Evolutionary conservation across 2,113 vertebrate species (phyloP).

Genomic region (Copsychus sechellarum): DNA sequence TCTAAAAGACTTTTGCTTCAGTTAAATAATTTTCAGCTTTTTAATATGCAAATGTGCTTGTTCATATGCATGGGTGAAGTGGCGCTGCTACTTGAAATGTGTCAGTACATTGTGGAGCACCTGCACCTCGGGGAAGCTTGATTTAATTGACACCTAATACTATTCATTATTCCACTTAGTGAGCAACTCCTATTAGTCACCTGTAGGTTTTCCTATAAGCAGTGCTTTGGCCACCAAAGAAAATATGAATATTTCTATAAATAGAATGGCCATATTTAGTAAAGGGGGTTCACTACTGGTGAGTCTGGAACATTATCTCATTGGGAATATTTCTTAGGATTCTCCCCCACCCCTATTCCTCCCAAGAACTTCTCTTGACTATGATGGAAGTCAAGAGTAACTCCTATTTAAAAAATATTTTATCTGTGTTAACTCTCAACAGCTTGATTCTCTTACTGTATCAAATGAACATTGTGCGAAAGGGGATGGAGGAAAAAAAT

Average conservation of each 20-base stretch:
- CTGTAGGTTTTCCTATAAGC: constrained; percentile 88
- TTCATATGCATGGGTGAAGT: constrained; percentile 98
- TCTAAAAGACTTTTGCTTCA: constrained; percentile 94
- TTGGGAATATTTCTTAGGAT: constrained; percentile 38
- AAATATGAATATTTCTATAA: constrained; percentile 88
- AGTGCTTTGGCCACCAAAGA: constrained; percentile 87
- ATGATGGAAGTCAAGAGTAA: not conserved
- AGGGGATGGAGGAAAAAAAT: not conserved
- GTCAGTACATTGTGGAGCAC: constrained; percentile 96
- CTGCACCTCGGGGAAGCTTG: constrained; percentile 95
- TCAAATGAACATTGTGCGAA: not conserved
- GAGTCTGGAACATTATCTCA: constrained; percentile 21
- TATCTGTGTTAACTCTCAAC: not conserved
- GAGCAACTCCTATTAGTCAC: constrained; percentile 98
- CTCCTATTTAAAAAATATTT: constrained; percentile 16
- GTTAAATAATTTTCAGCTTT: constrained; percentile 99
- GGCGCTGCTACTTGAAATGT: constrained; percentile 93
- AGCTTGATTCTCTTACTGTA: not conserved
- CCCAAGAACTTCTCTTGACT: constrained; percentile 53
- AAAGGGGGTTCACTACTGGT: constrained; percentile 71
- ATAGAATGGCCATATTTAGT: constrained; percentile 85
- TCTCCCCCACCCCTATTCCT: not conserved
- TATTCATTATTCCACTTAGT: constrained; percentile 99
- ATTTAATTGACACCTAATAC: constrained; percentile 99
- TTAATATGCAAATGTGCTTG: constrained; percentile 97